Percentiles rank a stretch among this genome's conserved stretches.
These are phyloP conservation scores for Iguana delicatissima DNA, from an alignment of 2,797 vertebrate species.

Conservation along the genomic window DNA sequence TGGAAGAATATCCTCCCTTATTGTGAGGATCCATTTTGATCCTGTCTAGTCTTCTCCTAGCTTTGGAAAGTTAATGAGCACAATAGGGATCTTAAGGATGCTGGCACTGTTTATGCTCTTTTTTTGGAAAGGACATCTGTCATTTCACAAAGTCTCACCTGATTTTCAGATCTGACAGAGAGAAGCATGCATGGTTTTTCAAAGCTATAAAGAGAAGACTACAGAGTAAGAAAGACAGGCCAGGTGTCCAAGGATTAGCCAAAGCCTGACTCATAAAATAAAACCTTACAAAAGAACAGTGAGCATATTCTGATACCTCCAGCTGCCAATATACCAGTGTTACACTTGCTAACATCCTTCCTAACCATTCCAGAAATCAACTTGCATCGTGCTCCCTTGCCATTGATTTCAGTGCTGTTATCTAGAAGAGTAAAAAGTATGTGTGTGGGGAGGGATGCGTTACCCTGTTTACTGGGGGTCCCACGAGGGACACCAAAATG, in stretches of 20 bases:
- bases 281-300: background rate
- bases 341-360: background rate
- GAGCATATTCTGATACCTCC: background rate
- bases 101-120: background rate
- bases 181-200: background rate
- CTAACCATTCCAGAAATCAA: background rate
- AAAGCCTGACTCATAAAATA: background rate
- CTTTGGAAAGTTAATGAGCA: background rate
- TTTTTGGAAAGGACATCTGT: background rate
- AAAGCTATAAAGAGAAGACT: background rate
- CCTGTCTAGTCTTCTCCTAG: too few species aligned
- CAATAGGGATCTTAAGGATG: background rate
- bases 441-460: background rate
- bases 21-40: background rate
- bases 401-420: background rate
- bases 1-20: too few species aligned
- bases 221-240: background rate
- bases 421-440: background rate
- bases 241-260: background rate
- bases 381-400: background rate
- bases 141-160: background rate
- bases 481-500: too few species aligned
- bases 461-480: too few species aligned
- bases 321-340: background rate
- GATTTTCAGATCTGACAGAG: background rate